phyloP scores from a whole-genome alignment of 2,888 invertebrate species.

The Xanthorhoe designata region DNA sequence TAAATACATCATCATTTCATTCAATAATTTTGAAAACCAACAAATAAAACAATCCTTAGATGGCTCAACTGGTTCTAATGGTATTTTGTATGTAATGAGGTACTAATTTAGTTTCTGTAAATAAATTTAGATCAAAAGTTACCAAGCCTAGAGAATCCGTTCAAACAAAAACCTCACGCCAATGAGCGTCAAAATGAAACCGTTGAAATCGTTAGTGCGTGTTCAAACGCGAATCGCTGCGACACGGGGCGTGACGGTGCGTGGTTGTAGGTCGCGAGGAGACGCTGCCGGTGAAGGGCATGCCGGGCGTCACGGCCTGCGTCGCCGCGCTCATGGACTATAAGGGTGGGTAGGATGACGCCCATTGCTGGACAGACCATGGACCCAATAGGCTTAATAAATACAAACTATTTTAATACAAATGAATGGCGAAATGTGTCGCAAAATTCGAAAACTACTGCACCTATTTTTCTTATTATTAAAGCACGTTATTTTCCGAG shows the following conservation, averaged over 20 bases:
- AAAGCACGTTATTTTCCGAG: too few relatives aligned
- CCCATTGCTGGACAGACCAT: slow-evolving; percentile 9
- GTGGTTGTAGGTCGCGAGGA: slow-evolving; percentile 65
- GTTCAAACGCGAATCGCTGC: slow-evolving; percentile 7
- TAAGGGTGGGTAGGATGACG: slow-evolving; percentile 87
- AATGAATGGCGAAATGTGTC: too few relatives aligned
- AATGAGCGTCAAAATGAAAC: neutral
- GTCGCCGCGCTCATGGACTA: slow-evolving; percentile 89
- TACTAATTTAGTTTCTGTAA: too few relatives aligned
- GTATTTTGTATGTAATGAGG: too few relatives aligned
- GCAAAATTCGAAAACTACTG: too few relatives aligned
- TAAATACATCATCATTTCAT: too few relatives aligned
- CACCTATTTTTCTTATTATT: too few relatives aligned
- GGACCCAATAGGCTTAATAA: neutral
- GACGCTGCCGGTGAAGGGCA: slow-evolving; percentile 76
- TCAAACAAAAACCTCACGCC: neutral
- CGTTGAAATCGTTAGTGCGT: neutral
- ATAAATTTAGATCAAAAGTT: too few relatives aligned
- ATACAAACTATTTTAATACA: too few relatives aligned
- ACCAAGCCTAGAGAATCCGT: neutral
- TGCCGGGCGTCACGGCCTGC: slow-evolving; percentile 81
- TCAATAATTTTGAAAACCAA: too few relatives aligned
- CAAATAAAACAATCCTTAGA: too few relatives aligned
- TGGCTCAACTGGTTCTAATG: too few relatives aligned
- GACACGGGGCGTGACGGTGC: slow-evolving; percentile 40